These are phyloP conservation scores for Salvator merianae DNA, from an alignment of 2,113 vertebrate species.

Conservation along the genomic window DNA sequence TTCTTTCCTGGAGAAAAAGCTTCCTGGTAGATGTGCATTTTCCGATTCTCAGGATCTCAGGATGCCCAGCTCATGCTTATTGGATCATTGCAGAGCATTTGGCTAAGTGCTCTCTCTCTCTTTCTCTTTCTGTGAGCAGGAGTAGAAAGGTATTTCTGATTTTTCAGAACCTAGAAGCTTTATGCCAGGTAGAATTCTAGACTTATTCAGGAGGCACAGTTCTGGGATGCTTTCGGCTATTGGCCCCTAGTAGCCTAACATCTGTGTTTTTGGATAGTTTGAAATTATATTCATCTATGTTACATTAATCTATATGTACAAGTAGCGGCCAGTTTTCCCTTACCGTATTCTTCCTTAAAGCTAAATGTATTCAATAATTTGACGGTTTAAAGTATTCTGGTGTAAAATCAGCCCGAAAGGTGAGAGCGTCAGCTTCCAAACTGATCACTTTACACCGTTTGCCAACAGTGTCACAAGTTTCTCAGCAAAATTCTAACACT, in stretches of 20 bases:
- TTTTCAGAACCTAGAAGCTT: not conserved
- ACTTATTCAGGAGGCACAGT: not conserved
- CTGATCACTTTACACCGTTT: constrained; percentile 2
- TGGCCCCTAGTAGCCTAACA: not conserved
- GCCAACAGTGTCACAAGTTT: not conserved
- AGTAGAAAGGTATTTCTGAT: no score
- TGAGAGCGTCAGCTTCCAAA: not conserved
- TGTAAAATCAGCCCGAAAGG: constrained; percentile 21
- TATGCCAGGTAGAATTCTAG: not conserved
- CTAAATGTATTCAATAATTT: not conserved
- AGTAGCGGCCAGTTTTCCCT: not conserved
- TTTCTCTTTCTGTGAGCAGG: not conserved
- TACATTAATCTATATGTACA: not conserved
- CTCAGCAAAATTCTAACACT: constrained; percentile 22
- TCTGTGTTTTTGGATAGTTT: not conserved
- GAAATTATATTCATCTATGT: not conserved
- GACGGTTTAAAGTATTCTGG: not conserved
- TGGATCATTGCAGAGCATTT: not conserved
- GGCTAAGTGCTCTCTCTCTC: no score
- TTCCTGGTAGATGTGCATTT: not conserved
- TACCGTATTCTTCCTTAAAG: not conserved
- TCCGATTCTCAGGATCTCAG: not conserved
- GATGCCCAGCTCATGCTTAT: no score
- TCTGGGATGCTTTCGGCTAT: not conserved
- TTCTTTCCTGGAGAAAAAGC: not conserved